A percentile compares a stretch with the other conserved stretches of the same genome.
phyloP scores from a whole-genome alignment of 2,888 invertebrate species.

The Cantharis rustica region DNA sequence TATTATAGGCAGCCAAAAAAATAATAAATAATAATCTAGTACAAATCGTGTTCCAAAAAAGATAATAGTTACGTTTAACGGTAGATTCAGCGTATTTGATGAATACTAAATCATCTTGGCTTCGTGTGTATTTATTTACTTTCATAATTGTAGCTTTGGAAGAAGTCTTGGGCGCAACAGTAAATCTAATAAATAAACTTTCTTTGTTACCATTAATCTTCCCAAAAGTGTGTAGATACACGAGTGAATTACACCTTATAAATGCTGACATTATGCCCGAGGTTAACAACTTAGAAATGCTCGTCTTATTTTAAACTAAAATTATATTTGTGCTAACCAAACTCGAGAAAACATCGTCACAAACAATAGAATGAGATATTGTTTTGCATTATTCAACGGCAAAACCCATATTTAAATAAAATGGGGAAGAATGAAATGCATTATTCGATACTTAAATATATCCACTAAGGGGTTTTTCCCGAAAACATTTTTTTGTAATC shows the following conservation, averaged over 20 bases:
- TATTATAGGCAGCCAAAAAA: neutral
- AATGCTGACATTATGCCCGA: neutral
- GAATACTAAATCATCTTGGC: neutral
- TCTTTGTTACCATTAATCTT: neutral
- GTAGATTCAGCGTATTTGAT: neutral
- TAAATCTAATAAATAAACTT: neutral
- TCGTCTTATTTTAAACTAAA: constrained; percentile 7
- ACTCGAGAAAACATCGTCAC: constrained; percentile 3
- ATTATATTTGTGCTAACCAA: constrained; percentile 11
- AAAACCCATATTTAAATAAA: neutral
- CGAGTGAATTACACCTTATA: neutral
- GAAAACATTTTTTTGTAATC: neutral
- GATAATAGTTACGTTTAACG: neutral
- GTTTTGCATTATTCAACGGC: constrained; percentile 10
- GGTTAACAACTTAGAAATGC: neutral
- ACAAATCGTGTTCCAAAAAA: neutral
- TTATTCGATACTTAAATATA: neutral
- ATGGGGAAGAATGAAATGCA: neutral
- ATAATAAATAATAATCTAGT: neutral
- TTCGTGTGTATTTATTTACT: neutral
- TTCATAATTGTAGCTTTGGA: neutral
- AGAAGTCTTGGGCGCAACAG: neutral
- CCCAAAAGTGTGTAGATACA: neutral
- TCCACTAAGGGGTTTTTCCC: neutral
- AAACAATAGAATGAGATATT: constrained; percentile 8